A percentile compares a stretch with the other conserved stretches of the same genome.
Conservation (phyloP, 2,888 invertebrate genomes). For the Argyra leucocephala region DNA sequence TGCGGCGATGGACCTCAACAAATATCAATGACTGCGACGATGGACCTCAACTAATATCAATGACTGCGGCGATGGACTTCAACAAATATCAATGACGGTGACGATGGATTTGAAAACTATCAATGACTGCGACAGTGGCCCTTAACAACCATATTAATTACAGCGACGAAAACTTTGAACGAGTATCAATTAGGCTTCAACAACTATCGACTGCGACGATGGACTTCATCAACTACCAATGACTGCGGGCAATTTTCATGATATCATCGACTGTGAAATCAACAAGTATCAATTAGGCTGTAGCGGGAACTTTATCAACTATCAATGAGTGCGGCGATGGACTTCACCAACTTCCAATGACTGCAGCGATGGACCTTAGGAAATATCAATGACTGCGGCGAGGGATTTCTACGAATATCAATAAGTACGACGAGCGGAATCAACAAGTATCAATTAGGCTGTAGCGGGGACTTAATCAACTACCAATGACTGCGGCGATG, state of each 20-base stretch:
- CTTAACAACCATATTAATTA: neutral
- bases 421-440: too few relatives aligned
- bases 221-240: too few relatives aligned
- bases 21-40: too few relatives aligned
- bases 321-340: neutral
- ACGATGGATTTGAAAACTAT: neutral
- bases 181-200: too few relatives aligned
- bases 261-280: neutral
- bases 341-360: neutral
- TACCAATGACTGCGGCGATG: neutral
- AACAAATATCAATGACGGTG: neutral
- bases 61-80: neutral
- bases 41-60: too few relatives aligned
- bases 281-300: neutral
- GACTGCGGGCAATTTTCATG: too few relatives aligned
- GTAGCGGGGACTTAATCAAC: too few relatives aligned
- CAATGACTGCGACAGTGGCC: neutral
- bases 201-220: neutral
- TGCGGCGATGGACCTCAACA: neutral
- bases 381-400: constrained; percentile 1
- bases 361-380: neutral
- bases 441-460: too few relatives aligned
- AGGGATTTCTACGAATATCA: too few relatives aligned
- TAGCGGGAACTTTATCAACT: neutral
- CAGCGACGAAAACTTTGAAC: neutral